Evolutionary conservation across 2,797 vertebrate species (phyloP).

Genomic region (Platyrinchus mystaceus): DNA sequence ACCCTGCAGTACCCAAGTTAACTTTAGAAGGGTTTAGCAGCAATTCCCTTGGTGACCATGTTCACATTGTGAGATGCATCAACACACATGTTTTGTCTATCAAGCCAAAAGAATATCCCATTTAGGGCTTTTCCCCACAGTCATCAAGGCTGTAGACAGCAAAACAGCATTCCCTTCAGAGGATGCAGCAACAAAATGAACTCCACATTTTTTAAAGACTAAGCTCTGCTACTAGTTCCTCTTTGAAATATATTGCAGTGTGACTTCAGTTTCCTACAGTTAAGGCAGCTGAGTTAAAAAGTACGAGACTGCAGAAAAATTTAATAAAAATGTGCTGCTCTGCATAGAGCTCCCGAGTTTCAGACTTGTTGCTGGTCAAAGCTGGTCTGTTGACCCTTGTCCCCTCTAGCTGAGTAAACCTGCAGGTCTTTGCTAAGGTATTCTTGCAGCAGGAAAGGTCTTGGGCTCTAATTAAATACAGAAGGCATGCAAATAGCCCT

Average conservation of each 20-base stretch:
- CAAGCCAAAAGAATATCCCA: conserved; percentile 12
- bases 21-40: not conserved
- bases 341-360: not conserved
- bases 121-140: conserved; percentile 44
- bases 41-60: not conserved
- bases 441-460: not conserved
- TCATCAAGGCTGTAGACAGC: conserved; percentile 52
- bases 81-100: conserved; percentile 54
- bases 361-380: not conserved
- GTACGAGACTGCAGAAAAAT: not conserved
- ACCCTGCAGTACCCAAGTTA: not conserved
- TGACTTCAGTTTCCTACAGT: not conserved
- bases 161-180: conserved; percentile 76
- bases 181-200: not conserved
- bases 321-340: not conserved
- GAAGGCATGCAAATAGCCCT: not conserved
- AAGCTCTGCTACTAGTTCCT: not conserved
- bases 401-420: not conserved
- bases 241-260: not conserved
- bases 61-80: conserved; percentile 1
- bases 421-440: not conserved
- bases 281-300: not conserved
- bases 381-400: not conserved
- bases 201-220: not conserved
- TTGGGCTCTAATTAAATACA: not conserved